Conservation (phyloP, 2,888 invertebrate genomes). For the Apotomis betuletana region DNA sequence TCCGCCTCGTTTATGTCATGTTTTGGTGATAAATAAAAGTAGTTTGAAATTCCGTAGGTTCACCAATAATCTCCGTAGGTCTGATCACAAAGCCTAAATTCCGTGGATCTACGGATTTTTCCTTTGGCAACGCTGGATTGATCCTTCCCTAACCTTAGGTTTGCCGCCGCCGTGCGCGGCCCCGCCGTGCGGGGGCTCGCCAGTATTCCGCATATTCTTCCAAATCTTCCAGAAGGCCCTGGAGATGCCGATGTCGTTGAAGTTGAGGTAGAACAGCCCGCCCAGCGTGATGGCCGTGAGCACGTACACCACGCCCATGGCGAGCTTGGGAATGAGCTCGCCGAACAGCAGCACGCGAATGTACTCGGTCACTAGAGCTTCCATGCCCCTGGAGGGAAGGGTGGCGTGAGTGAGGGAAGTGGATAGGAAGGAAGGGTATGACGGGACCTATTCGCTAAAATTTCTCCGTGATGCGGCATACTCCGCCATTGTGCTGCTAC, state of each 20-base stretch:
- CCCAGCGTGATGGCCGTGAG: constrained; percentile 87
- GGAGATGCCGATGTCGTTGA: constrained; percentile 90
- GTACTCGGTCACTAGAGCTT: constrained; percentile 91
- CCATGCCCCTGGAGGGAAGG: constrained; percentile 87
- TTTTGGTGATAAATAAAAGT: too few species aligned
- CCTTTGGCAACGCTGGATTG: too few species aligned
- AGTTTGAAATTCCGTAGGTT: too few species aligned
- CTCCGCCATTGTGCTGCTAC: too few species aligned
- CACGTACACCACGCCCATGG: constrained; percentile 84
- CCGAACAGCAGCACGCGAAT: constrained; percentile 89
- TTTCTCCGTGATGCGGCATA: too few species aligned
- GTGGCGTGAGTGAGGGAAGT: constrained; percentile 21
- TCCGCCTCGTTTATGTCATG: too few species aligned
- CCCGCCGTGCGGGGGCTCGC: not conserved
- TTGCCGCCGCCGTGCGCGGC: not conserved
- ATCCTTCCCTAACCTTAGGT: not conserved
- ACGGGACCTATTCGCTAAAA: too few species aligned
- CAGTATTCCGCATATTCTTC: constrained; percentile 74
- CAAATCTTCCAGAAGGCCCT: constrained; percentile 88
- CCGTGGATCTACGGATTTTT: too few species aligned
- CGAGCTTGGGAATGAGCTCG: constrained; percentile 86
- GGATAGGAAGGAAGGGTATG: constrained; percentile 28
- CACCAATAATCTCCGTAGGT: too few species aligned
- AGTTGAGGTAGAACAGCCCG: constrained; percentile 90
- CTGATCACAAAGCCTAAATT: too few species aligned